Percentiles rank a stretch among this genome's conserved stretches.
phyloP scores from a whole-genome alignment of 2,113 vertebrate species.

The Taxidea taxus region DNA sequence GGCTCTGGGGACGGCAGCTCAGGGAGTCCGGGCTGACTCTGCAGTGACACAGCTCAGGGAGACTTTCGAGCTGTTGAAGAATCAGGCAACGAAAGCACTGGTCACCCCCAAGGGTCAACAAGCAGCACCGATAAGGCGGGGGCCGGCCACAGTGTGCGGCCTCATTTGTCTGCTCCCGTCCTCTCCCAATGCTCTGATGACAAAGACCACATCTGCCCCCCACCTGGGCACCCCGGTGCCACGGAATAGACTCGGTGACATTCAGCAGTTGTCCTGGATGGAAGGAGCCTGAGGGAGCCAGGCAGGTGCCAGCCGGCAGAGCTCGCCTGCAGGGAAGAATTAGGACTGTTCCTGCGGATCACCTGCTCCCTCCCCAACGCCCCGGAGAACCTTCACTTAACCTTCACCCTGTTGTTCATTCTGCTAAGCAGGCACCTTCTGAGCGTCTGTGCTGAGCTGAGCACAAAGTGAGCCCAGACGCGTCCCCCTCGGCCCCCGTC shows the following conservation, averaged over 20 bases:
- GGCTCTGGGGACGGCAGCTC: neutral
- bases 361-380: conserved; percentile 3
- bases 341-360: neutral
- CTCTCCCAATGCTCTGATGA: neutral
- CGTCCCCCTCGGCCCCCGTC: conserved; percentile 44
- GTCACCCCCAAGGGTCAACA: no score
- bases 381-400: conserved; percentile 40
- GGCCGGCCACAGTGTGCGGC: neutral
- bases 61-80: neutral
- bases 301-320: neutral
- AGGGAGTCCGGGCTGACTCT: neutral
- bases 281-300: accelerated
- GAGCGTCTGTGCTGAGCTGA: conserved; percentile 54
- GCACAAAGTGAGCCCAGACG: conserved; percentile 46
- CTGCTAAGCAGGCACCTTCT: conserved; percentile 28
- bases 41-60: neutral
- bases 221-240: accelerated
- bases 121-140: neutral
- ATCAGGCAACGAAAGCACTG: neutral
- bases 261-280: neutral
- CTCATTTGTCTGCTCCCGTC: neutral
- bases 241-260: neutral
- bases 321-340: neutral
- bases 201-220: neutral
- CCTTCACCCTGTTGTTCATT: conserved; percentile 46